Conservation (phyloP, 2,888 invertebrate genomes). For the Strigamia crassipes region DNA sequence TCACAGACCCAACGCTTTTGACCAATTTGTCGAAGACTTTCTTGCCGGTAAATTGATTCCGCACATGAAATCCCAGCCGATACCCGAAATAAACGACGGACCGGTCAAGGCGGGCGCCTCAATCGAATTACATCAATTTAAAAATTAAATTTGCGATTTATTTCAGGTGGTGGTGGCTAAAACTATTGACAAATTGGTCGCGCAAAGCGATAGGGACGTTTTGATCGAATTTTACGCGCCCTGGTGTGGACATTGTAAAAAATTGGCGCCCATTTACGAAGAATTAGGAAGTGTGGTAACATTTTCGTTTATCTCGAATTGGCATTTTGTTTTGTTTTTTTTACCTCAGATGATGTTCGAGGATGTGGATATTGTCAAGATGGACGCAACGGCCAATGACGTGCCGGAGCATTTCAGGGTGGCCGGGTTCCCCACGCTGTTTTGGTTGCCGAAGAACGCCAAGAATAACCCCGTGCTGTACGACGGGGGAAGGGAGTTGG, state of each 20-base stretch:
- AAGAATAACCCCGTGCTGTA: slow-evolving; percentile 81
- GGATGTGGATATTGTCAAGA: slow-evolving; percentile 86
- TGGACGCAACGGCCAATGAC: slow-evolving; percentile 98
- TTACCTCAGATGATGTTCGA: slow-evolving; percentile 74
- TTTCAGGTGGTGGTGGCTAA: slow-evolving; percentile 85
- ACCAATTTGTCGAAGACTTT: slow-evolving; percentile 81
- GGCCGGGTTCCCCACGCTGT: slow-evolving; percentile 96
- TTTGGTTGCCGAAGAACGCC: slow-evolving; percentile 85
- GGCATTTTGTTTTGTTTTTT: slow-evolving; percentile 7
- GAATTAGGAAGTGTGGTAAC: slow-evolving; percentile 84
- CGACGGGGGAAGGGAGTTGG: slow-evolving; percentile 66
- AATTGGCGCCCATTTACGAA: slow-evolving; percentile 88
- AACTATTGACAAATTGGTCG: slow-evolving; percentile 94
- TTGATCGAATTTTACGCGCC: slow-evolving; percentile 98
- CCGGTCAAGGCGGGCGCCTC: slow-evolving; percentile 67
- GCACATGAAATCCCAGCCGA: slow-evolving; percentile 91
- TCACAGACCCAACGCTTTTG: slow-evolving; percentile 78
- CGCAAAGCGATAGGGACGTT: slow-evolving; percentile 87
- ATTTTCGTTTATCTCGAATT: too few species aligned
- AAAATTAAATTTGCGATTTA: background rate
- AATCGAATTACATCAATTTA: too few species aligned
- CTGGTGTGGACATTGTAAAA: slow-evolving; percentile 98
- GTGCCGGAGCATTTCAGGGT: slow-evolving; percentile 90
- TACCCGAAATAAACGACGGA: slow-evolving; percentile 83
- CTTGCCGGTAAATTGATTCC: slow-evolving; percentile 82